Conservation (phyloP, 2,888 invertebrate genomes). For the Andrena marginata region DNA sequence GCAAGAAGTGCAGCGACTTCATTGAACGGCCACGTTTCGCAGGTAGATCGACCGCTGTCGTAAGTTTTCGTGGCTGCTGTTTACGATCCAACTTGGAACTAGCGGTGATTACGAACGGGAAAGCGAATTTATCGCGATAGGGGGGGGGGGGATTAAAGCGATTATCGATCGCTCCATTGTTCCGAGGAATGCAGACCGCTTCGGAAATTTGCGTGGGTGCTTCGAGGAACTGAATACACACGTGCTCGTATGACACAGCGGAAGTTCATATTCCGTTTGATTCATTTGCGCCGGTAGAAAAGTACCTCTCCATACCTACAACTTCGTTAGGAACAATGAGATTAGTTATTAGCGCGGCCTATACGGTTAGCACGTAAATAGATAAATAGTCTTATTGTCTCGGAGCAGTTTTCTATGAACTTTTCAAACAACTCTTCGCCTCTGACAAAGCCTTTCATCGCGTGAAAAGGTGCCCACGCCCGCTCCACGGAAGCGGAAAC, state of each 20-base stretch:
- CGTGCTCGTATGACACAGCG: neutral
- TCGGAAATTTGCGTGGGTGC: neutral
- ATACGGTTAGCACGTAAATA: neutral
- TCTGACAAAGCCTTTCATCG: neutral
- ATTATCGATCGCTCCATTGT: constrained; percentile 31
- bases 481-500: neutral
- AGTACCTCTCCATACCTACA: neutral
- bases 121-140: constrained; percentile 26
- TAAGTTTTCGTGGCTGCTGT: constrained; percentile 14
- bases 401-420: neutral
- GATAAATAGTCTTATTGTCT: neutral
- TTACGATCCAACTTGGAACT: constrained; percentile 25
- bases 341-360: neutral
- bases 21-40: constrained; percentile 17
- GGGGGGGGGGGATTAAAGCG: neutral
- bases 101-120: constrained; percentile 16
- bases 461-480: neutral
- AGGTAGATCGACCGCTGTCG: constrained; percentile 21
- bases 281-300: neutral
- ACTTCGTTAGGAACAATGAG: neutral
- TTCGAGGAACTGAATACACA: neutral
- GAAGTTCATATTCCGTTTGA: neutral
- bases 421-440: neutral
- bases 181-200: neutral
- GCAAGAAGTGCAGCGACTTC: constrained; percentile 26